Evolutionary conservation across 1,140 invertebrate species (phyloP).

Genomic region (Drosophila kepulauana): DNA sequence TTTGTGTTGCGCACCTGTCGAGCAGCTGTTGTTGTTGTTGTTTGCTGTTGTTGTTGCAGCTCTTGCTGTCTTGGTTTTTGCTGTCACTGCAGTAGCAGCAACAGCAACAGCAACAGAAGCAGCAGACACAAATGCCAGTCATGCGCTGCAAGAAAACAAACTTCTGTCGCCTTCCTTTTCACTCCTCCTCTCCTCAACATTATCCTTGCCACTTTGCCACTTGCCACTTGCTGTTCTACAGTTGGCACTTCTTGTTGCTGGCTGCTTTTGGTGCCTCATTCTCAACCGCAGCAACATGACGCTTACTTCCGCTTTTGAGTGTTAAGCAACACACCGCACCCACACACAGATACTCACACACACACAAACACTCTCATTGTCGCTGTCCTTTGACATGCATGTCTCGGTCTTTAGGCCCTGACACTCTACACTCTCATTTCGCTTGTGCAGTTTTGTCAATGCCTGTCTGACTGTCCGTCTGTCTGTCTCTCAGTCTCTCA

Average conservation of each 20-base stretch:
- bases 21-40: constrained; percentile 16
- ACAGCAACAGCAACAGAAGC: constrained; percentile 2
- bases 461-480: constrained; percentile 10
- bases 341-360: constrained; percentile 16
- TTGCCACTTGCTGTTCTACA: constrained; percentile 1
- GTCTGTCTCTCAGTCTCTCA: background rate
- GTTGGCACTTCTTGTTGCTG: constrained; percentile 3
- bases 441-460: constrained; percentile 45
- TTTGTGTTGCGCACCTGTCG: constrained; percentile 71
- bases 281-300: constrained; percentile 67
- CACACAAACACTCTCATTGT: constrained; percentile 34
- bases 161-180: constrained; percentile 56
- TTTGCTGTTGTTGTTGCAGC: constrained; percentile 11
- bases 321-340: constrained; percentile 68
- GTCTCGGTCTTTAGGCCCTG: constrained; percentile 70
- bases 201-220: constrained; percentile 24
- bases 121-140: constrained; percentile 70
- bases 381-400: constrained; percentile 79
- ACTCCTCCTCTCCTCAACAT: background rate
- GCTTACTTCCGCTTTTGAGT: constrained; percentile 82
- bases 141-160: constrained; percentile 79
- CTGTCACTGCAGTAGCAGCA: constrained; percentile 64
- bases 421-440: constrained; percentile 13
- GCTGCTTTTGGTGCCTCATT: constrained; percentile 38
- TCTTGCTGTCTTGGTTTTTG: constrained; percentile 48